phyloP scores from a whole-genome alignment of 2,113 vertebrate genomes.

The Sturnus vulgaris region DNA sequence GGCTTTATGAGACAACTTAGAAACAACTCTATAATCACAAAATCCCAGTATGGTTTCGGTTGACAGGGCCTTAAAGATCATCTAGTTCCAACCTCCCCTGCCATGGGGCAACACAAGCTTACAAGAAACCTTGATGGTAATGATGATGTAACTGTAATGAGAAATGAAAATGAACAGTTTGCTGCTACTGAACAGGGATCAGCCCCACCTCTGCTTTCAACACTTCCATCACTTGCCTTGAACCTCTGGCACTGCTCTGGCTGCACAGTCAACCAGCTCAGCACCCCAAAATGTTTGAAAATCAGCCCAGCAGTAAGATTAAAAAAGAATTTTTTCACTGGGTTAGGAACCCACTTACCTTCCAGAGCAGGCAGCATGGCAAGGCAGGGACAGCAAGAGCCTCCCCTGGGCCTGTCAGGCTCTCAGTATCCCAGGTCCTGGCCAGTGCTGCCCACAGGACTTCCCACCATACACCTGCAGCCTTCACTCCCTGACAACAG shows the following conservation, averaged over 20 bases:
- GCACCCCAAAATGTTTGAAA: background rate
- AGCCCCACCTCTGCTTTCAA: background rate
- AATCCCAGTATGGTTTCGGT: background rate
- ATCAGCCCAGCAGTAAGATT: background rate
- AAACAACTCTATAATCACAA: background rate
- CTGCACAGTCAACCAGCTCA: background rate
- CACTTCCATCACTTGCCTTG: rapidly evolving
- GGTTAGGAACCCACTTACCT: background rate
- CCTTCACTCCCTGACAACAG: rapidly evolving
- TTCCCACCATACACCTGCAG: background rate
- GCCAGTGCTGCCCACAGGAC: rapidly evolving
- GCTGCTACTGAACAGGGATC: background rate
- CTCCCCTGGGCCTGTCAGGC: rapidly evolving
- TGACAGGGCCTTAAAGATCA: background rate
- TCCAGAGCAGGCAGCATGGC: rapidly evolving
- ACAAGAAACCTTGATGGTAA: rapidly evolving
- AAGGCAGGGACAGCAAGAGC: background rate
- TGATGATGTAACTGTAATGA: rapidly evolving
- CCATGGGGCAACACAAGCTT: background rate
- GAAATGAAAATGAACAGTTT: background rate
- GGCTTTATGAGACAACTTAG: rapidly evolving
- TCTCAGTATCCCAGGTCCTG: background rate
- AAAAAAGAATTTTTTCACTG: background rate
- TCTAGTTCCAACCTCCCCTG: background rate
- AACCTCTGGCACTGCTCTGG: background rate